Evolutionary conservation across 2,113 vertebrate genomes (phyloP), one percentile per base, ranked within the genome.

Genomic region (Caloenas nicobarica): DNA sequence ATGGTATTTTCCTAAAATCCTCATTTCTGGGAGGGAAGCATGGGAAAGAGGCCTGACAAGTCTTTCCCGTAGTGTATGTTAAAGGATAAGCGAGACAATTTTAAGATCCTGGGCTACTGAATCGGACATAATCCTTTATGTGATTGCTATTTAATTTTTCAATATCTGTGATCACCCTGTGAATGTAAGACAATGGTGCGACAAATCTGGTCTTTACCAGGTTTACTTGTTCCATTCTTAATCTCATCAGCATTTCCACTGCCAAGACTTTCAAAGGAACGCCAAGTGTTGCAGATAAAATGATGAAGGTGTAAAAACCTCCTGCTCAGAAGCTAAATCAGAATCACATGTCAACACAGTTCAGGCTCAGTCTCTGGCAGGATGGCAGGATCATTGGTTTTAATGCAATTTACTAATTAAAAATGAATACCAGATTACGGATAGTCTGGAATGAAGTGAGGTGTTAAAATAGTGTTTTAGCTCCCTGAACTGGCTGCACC

Each of bases 371-470:
- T 21, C 91, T 64, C 65, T 78, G 81, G 81, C 88, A 86, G 82
- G 77, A 51, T 11, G 78, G 89, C 12, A 54, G 91, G 95, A 94
- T 95, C 95, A 88, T 13, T 90, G 95, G 11, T 94, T 96, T 95
- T 96, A 96, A 97, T 96, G 83, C 96, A 85, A 96, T 97, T 96
- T 94, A 96, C 93, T 96, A 91, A 96, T 96, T 95, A 96, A 90
- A 95, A 94, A 88, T 1, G 42, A 91, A 56, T 64, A 78, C 33
- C 90, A 71, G 95, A 94, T 96, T 96, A 94, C 16, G 5, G 82
- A 34, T 66, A 88, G 72, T 92, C 88, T 91, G 88, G 86, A 78
- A 61, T 12, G 82, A 94, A 96, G 92, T 53, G 1, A 71, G 76
- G 94, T 80, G 91, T 79, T 88, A 29, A 72, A 80, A 81, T 22